These are phyloP conservation scores for Vireo altiloquus DNA, from an alignment of 2,113 vertebrate genomes.

Conservation along the genomic window DNA sequence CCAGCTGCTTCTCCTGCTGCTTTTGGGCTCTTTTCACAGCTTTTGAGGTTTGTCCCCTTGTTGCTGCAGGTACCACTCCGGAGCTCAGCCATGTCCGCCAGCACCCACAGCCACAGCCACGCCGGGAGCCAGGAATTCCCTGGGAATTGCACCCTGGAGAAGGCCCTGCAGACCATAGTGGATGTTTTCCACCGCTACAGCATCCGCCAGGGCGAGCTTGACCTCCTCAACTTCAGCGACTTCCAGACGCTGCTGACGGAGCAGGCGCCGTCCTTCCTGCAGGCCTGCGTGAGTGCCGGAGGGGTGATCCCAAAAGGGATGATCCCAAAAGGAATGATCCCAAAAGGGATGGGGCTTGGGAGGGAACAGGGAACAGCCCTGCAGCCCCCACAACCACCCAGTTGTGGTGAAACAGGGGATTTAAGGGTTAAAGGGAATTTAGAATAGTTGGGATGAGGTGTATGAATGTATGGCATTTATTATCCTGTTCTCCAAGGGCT, in stretches of 20 bases:
- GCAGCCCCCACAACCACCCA: no score
- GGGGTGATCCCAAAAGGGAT: neutral
- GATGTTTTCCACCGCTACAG: neutral
- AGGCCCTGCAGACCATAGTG: rapidly evolving
- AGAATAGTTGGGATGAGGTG: no score
- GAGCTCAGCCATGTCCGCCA: neutral
- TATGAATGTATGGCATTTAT: no score
- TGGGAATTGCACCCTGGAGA: neutral
- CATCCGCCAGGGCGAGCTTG: rapidly evolving
- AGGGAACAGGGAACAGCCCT: neutral
- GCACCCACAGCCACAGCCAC: rapidly evolving
- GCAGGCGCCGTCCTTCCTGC: neutral
- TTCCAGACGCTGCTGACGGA: neutral
- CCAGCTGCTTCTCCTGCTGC: neutral
- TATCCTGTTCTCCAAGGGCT: no score
- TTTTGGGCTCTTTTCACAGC: neutral
- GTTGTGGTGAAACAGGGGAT: no score
- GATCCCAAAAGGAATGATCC: no score
- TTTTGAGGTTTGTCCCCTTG: rapidly evolving
- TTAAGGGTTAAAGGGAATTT: no score
- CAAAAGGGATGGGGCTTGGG: neutral
- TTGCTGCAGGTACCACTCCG: neutral
- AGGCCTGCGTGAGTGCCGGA: neutral
- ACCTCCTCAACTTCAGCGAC: rapidly evolving
- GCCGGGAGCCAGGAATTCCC: rapidly evolving